A percentile compares a stretch with the other conserved stretches of the same genome.
These are phyloP conservation scores for Ommatoiulus sabulosus DNA, from an alignment of 2,888 invertebrate species.

Conservation along the genomic window DNA sequence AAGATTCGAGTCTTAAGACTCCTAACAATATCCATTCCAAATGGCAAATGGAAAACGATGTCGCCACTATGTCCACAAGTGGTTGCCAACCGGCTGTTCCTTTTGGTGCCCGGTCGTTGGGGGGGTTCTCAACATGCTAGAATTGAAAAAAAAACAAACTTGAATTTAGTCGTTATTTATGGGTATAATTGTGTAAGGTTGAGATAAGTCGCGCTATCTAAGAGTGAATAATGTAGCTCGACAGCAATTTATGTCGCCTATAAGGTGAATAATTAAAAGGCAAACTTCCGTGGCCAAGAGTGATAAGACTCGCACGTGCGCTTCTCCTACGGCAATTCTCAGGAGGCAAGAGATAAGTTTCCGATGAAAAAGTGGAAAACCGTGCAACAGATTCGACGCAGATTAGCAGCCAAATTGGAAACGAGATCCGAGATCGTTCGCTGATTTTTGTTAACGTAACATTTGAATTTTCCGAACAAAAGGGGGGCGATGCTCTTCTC, in stretches of 20 bases:
- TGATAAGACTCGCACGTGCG: background rate
- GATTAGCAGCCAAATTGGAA: slow-evolving; percentile 35
- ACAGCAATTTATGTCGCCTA: slow-evolving; percentile 25
- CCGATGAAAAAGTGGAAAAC: background rate
- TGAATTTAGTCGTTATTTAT: background rate
- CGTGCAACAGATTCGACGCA: background rate
- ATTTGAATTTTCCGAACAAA: slow-evolving; percentile 8
- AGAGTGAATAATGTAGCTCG: slow-evolving; percentile 24
- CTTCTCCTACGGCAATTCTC: background rate
- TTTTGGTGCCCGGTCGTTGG: background rate
- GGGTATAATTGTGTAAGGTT: background rate
- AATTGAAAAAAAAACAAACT: background rate
- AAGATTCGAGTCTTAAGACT: too few relatives aligned
- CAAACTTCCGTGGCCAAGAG: background rate
- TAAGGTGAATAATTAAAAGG: slow-evolving; percentile 28
- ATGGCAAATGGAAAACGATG: too few relatives aligned
- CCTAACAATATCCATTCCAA: too few relatives aligned
- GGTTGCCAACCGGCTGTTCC: background rate
- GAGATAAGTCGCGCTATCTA: background rate
- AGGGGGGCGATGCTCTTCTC: background rate
- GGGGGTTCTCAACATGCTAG: background rate
- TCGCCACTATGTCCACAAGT: background rate
- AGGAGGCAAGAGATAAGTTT: background rate
- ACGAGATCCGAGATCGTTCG: background rate
- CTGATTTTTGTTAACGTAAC: background rate